Conservation (phyloP, 2,888 invertebrate species). For the Amblyjoppa fuscipennis region DNA sequence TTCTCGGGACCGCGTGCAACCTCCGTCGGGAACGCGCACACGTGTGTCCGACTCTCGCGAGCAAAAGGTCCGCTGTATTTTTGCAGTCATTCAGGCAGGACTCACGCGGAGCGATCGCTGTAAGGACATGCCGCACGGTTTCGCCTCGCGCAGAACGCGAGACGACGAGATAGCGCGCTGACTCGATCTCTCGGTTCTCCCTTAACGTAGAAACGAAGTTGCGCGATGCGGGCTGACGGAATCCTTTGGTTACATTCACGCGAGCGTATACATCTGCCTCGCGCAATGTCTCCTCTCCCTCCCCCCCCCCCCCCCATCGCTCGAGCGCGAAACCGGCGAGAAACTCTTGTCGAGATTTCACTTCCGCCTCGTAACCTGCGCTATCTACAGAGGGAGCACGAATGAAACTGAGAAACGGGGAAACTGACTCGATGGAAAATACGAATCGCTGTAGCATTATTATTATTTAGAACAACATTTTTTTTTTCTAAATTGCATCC, state of each 20-base stretch:
- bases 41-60: slow-evolving; percentile 5
- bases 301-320: no score
- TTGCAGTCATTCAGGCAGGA: slow-evolving; percentile 5
- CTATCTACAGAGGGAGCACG: not conserved
- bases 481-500: not conserved
- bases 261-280: slow-evolving; percentile 24
- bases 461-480: not conserved
- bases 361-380: slow-evolving; percentile 13
- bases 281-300: not conserved
- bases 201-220: slow-evolving; percentile 19
- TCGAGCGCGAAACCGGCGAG: not conserved
- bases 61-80: slow-evolving; percentile 14
- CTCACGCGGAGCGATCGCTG: not conserved
- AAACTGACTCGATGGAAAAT: not conserved
- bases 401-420: not conserved
- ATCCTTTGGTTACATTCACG: slow-evolving; percentile 33
- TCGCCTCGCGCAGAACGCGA: slow-evolving; percentile 9
- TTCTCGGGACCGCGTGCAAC: slow-evolving; percentile 14
- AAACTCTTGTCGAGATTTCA: slow-evolving; percentile 25
- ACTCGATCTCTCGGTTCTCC: slow-evolving; percentile 26
- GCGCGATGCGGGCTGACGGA: slow-evolving; percentile 39
- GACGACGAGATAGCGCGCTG: slow-evolving; percentile 35
- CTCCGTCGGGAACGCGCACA: slow-evolving; percentile 15
- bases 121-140: slow-evolving; percentile 21
- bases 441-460: not conserved